These are phyloP conservation scores for Drosophila kikkawai DNA, from an alignment of 1,140 invertebrate genomes.

Conservation along the genomic window DNA sequence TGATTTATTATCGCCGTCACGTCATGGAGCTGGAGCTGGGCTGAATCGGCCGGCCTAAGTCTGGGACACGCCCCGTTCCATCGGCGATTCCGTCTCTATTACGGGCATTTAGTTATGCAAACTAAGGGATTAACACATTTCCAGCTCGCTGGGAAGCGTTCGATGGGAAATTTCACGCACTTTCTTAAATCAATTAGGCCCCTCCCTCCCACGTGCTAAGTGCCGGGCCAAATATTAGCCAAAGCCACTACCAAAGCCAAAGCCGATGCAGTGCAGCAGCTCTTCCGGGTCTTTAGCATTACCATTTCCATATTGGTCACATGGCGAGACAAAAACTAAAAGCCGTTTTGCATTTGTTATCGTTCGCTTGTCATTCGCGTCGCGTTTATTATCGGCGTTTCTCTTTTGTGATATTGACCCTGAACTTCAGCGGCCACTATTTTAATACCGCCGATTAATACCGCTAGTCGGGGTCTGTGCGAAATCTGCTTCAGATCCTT, in stretches of 20 bases:
- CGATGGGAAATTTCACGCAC: slow-evolving; percentile 40
- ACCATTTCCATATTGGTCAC: slow-evolving; percentile 24
- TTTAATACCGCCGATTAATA: slow-evolving; percentile 41
- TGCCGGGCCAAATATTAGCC: slow-evolving; percentile 46
- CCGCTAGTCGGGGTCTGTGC: slow-evolving; percentile 47
- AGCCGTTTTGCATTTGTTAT: slow-evolving; percentile 65
- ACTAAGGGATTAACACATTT: slow-evolving; percentile 49
- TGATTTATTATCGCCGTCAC: slow-evolving; percentile 77
- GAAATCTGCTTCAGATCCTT: slow-evolving; percentile 39
- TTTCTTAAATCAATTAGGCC: slow-evolving; percentile 22
- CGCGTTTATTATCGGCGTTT: slow-evolving; percentile 42
- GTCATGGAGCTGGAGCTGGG: slow-evolving; percentile 30
- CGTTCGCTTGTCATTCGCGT: slow-evolving; percentile 41
- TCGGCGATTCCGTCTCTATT: slow-evolving; percentile 14
- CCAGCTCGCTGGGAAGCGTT: slow-evolving; percentile 26
- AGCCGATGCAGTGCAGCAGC: slow-evolving; percentile 25
- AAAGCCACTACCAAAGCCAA: slow-evolving; percentile 41
- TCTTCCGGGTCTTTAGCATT: slow-evolving; percentile 70
- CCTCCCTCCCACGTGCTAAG: slow-evolving; percentile 32
- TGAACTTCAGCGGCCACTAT: slow-evolving; percentile 69
- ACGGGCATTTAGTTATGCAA: slow-evolving; percentile 40
- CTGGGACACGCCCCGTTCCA: slow-evolving; percentile 24
- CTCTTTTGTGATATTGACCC: slow-evolving; percentile 67
- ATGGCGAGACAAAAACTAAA: slow-evolving; percentile 38
- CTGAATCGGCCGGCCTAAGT: slow-evolving; percentile 26